Conservation (phyloP, 1,140 invertebrate species). For the Diprion similis region DNA sequence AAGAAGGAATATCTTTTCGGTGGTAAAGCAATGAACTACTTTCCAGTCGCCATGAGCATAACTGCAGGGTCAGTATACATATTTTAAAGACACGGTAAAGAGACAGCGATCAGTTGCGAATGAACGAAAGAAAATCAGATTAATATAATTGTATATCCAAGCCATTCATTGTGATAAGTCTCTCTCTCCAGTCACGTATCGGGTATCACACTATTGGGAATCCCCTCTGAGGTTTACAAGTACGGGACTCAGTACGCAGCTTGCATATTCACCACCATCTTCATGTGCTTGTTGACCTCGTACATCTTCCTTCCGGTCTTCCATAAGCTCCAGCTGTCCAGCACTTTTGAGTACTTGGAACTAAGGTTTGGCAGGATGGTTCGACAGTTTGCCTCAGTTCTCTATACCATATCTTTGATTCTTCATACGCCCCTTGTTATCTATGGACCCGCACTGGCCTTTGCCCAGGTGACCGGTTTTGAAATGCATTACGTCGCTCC, state of each 20-base stretch:
- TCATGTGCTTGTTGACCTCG: conserved; percentile 68
- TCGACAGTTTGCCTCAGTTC: conserved; percentile 67
- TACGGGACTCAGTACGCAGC: conserved; percentile 74
- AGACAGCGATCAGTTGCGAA: too few relatives aligned
- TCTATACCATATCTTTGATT: conserved; percentile 68
- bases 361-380: conserved; percentile 70
- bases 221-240: conserved; percentile 81
- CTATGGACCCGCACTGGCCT: conserved; percentile 69
- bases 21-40: conserved; percentile 79
- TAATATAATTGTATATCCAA: too few relatives aligned
- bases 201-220: conserved; percentile 79
- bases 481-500: conserved; percentile 71
- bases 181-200: conserved; percentile 72
- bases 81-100: too few relatives aligned
- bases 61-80: conserved; percentile 71
- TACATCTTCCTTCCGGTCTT: conserved; percentile 77
- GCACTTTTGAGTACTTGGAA: conserved; percentile 81
- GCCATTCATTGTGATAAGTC: too few relatives aligned
- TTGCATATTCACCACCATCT: conserved; percentile 67
- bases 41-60: conserved; percentile 81
- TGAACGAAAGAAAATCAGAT: too few relatives aligned
- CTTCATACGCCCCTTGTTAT: conserved; percentile 67
- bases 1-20: conserved; percentile 82
- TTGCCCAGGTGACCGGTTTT: conserved; percentile 72
- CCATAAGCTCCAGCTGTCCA: conserved; percentile 76